A percentile compares a stretch with the other conserved stretches of the same genome.
phyloP scores from a whole-genome alignment of 35 echinoderm and acorn worm species.

The Apostichopus parvimensis region DNA sequence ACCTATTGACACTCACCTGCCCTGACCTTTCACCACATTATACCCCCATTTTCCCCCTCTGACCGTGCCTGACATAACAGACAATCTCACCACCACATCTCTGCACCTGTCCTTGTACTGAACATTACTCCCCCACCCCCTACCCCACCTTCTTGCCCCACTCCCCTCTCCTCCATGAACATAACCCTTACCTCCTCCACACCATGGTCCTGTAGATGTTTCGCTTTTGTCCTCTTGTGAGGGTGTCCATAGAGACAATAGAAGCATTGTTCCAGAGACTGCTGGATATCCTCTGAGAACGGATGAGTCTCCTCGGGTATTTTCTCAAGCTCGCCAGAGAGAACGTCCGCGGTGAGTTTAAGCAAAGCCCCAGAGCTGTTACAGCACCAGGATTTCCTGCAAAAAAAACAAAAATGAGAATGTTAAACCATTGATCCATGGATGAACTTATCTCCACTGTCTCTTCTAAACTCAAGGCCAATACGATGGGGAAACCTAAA shows the following conservation, averaged over 20 bases:
- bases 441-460: no score
- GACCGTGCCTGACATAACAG: no score
- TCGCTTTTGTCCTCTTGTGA: slow-evolving; percentile 74
- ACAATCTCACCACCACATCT: no score
- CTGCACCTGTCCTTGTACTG: no score
- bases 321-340: slow-evolving; percentile 66
- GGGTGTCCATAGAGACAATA: slow-evolving; percentile 95
- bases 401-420: neutral
- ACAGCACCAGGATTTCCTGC: slow-evolving; percentile 87
- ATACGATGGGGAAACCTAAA: no score
- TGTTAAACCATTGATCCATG: no score
- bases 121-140: no score
- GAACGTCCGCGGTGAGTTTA: slow-evolving; percentile 57
- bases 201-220: slow-evolving; percentile 95
- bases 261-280: slow-evolving; percentile 91
- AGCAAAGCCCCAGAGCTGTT: slow-evolving; percentile 78
- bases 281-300: slow-evolving; percentile 67
- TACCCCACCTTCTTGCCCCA: neutral
- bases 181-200: slow-evolving; percentile 72
- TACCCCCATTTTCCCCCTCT: no score
- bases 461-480: no score
- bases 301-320: slow-evolving; percentile 70
- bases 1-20: no score
- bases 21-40: no score
- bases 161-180: no score